These are phyloP conservation scores for Phrixothrix hirtus DNA, from an alignment of 2,888 invertebrate species.

Conservation along the genomic window DNA sequence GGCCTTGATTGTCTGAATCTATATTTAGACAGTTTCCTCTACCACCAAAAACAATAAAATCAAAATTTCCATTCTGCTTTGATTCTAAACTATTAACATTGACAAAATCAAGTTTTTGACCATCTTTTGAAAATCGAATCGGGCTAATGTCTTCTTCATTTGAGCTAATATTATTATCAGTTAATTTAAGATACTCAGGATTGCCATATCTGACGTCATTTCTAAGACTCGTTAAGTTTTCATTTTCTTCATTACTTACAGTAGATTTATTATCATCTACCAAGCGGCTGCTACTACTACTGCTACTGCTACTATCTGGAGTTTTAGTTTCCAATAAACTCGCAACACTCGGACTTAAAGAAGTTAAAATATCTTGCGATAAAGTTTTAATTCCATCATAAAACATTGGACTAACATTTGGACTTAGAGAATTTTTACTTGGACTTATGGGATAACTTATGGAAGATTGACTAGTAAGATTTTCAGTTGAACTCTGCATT, in stretches of 20 bases:
- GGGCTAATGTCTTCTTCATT: conserved; percentile 24
- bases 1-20: no score
- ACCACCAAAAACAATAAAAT: not conserved
- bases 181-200: conserved; percentile 27
- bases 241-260: conserved; percentile 15
- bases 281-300: conserved; percentile 35
- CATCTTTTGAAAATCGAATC: conserved; percentile 2
- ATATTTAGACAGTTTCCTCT: no score
- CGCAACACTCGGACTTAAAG: conserved; percentile 38
- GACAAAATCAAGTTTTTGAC: conserved; percentile 3
- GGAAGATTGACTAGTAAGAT: conserved; percentile 54
- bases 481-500: conserved; percentile 47
- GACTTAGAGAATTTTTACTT: conserved; percentile 47
- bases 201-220: conserved; percentile 17
- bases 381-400: conserved; percentile 31
- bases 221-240: conserved; percentile 15
- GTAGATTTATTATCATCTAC: conserved; percentile 26
- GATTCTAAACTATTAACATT: not conserved
- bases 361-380: conserved; percentile 33
- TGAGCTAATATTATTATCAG: conserved; percentile 26
- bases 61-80: not conserved
- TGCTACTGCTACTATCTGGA: conserved; percentile 34
- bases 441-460: conserved; percentile 49
- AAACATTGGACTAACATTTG: conserved; percentile 49
- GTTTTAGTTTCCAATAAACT: conserved; percentile 44